Conservation (phyloP, 1,140 invertebrate genomes). For the Drosophila paulistorum region DNA sequence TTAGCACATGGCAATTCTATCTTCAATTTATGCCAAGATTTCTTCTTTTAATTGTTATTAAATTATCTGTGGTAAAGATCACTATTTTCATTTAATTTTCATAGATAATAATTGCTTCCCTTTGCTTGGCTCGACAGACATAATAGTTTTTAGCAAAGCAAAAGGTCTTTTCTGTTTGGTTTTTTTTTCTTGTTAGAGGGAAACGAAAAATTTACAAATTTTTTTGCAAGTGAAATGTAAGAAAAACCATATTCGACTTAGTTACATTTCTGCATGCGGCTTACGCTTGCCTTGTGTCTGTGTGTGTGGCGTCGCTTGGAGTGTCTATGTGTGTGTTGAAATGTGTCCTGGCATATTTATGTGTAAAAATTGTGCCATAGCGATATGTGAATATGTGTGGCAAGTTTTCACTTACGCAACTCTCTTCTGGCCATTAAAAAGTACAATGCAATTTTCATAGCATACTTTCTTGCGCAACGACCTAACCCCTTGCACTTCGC, state of each 20-base stretch:
- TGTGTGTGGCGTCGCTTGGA: neutral
- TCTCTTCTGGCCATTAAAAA: conserved; percentile 49
- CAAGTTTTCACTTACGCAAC: conserved; percentile 69
- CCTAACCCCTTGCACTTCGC: conserved; percentile 17
- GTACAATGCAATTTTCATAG: conserved; percentile 64
- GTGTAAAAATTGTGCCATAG: conserved; percentile 33
- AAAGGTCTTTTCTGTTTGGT: conserved; percentile 2
- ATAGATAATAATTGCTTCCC: neutral
- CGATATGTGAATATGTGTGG: conserved; percentile 42
- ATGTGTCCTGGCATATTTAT: conserved; percentile 13
- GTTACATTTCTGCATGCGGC: conserved; percentile 37
- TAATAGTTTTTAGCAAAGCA: conserved; percentile 1
- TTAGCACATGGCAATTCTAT: no score
- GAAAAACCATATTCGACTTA: conserved; percentile 38
- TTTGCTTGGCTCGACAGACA: neutral
- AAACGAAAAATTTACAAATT: neutral
- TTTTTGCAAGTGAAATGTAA: conserved; percentile 23
- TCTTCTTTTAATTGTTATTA: no score
- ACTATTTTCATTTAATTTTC: conserved; percentile 1
- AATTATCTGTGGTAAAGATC: no score
- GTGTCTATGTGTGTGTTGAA: neutral
- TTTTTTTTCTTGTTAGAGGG: neutral
- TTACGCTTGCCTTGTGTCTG: conserved; percentile 5
- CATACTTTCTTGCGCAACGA: conserved; percentile 41
- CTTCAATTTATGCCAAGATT: no score